Evolutionary conservation across 2,888 invertebrate species (phyloP).

Genomic region (Hofmannophila pseudospretella): DNA sequence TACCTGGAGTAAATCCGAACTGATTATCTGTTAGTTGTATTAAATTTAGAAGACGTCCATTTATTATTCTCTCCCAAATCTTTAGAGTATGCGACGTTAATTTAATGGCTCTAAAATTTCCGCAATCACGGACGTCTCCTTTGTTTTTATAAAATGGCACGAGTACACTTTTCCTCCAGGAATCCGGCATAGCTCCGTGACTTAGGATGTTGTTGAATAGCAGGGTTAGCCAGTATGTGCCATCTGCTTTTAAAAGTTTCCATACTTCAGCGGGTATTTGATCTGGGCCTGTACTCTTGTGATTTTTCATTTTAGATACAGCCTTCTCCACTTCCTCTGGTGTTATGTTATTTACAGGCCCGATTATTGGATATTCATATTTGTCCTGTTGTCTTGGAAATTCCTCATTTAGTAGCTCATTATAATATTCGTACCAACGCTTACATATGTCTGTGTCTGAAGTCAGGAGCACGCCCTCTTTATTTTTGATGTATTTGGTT

Average conservation of each 20-base stretch:
- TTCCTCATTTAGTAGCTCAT: background rate
- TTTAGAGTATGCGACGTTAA: no score
- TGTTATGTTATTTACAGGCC: background rate
- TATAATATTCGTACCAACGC: slow-evolving; percentile 8
- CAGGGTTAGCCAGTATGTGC: background rate
- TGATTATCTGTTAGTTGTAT: no score
- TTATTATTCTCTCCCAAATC: no score
- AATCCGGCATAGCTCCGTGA: background rate
- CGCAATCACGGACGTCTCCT: slow-evolving; percentile 7
- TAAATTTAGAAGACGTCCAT: no score
- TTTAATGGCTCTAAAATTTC: no score
- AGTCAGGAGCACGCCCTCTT: slow-evolving; percentile 7
- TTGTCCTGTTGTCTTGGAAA: slow-evolving; percentile 2
- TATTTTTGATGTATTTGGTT: slow-evolving; percentile 11
- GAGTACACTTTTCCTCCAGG: slow-evolving; percentile 8
- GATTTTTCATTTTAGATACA: background rate
- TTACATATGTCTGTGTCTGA: slow-evolving; percentile 6
- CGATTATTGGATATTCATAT: background rate
- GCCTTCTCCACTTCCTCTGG: no score
- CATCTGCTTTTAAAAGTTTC: background rate
- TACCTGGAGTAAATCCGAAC: background rate
- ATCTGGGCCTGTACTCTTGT: background rate
- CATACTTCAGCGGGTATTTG: background rate
- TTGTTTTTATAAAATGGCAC: slow-evolving; percentile 15
- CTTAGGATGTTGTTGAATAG: background rate